Percentiles rank a stretch among this genome's conserved stretches.
phyloP scores from a whole-genome alignment of 2,797 vertebrate genomes.

The Anguilla pacifica region DNA sequence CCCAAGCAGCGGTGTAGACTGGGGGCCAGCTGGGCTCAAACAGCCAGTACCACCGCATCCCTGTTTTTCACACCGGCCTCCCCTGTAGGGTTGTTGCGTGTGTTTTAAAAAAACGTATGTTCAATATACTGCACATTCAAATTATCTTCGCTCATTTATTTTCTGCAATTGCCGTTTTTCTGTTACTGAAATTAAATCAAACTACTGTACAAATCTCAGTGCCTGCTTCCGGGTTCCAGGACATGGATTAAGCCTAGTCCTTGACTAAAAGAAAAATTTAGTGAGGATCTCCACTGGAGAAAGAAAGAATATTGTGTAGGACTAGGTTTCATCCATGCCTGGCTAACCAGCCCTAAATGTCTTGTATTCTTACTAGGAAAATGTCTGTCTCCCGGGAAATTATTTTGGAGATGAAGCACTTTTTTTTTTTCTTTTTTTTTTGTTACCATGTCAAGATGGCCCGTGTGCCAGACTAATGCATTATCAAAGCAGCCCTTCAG shows the following conservation, averaged over 20 bases:
- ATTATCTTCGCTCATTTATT: not conserved
- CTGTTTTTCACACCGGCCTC: not conserved
- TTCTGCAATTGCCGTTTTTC: not conserved
- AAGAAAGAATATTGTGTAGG: too few relatives aligned
- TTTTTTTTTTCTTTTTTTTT: slow-evolving; percentile 56
- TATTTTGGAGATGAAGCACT: slow-evolving; percentile 58
- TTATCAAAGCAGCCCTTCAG: slow-evolving; percentile 33
- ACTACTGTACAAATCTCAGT: not conserved
- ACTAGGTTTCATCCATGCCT: not conserved
- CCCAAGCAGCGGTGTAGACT: not conserved
- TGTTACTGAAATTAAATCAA: not conserved
- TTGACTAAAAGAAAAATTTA: not conserved
- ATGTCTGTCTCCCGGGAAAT: slow-evolving; percentile 40
- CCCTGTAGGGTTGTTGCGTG: not conserved
- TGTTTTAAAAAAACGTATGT: not conserved
- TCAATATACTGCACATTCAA: not conserved
- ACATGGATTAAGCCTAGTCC: not conserved
- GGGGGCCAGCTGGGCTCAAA: not conserved
- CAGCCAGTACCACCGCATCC: not conserved
- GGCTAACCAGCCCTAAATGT: not conserved
- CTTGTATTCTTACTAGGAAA: slow-evolving; percentile 32
- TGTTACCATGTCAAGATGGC: slow-evolving; percentile 61
- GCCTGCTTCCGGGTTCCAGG: too few relatives aligned
- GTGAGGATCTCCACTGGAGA: not conserved
- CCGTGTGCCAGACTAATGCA: slow-evolving; percentile 71